Evolutionary conservation across 2,888 invertebrate species (phyloP).

Genomic region (Pyrrhia umbra): DNA sequence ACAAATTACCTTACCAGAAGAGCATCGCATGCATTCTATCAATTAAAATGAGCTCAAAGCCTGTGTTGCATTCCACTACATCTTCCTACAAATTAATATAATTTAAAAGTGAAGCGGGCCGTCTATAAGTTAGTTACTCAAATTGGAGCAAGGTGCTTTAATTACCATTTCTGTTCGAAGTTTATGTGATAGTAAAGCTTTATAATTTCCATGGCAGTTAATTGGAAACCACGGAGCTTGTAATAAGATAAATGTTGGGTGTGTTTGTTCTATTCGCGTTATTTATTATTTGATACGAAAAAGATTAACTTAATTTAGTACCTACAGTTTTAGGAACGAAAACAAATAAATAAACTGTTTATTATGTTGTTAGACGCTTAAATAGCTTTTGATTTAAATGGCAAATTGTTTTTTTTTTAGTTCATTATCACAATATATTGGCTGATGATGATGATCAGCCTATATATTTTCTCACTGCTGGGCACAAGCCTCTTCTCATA

Average conservation of each 20-base stretch:
- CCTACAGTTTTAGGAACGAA: too few species aligned
- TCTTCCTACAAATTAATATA: conserved; percentile 42
- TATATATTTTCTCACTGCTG: too few species aligned
- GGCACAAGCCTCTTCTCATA: too few species aligned
- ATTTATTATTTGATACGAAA: conserved; percentile 3
- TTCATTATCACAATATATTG: too few species aligned
- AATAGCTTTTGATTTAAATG: too few species aligned
- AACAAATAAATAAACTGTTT: not conserved
- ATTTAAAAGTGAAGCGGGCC: conserved; percentile 45
- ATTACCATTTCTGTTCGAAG: conserved; percentile 57
- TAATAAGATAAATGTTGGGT: conserved; percentile 29
- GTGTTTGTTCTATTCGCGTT: conserved; percentile 9
- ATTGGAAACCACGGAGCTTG: conserved; percentile 34
- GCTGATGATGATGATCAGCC: too few species aligned
- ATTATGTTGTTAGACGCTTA: not conserved
- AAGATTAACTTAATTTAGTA: not conserved
- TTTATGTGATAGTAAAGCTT: conserved; percentile 57
- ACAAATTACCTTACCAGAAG: not conserved
- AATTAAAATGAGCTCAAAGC: conserved; percentile 23
- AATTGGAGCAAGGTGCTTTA: conserved; percentile 50
- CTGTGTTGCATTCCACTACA: conserved; percentile 13
- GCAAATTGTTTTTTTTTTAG: too few species aligned
- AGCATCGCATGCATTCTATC: conserved; percentile 19
- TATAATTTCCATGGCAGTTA: conserved; percentile 53
- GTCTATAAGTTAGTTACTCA: conserved; percentile 44